Evolutionary conservation across 2,113 vertebrate genomes (phyloP), one percentile per base, ranked within the genome.

Genomic region (Jacana jacana): DNA sequence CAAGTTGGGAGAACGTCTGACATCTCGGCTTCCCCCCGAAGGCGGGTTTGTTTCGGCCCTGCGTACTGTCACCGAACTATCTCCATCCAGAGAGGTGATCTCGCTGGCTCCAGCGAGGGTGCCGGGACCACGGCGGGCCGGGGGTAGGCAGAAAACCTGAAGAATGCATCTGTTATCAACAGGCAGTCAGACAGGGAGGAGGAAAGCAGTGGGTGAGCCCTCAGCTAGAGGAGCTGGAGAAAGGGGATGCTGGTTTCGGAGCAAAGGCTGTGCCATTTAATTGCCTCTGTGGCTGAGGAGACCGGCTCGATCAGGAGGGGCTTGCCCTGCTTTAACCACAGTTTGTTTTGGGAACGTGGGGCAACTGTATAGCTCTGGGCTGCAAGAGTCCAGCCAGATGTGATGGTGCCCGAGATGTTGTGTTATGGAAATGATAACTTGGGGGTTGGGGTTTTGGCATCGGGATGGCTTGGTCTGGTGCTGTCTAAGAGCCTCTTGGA

Each of bases 231-330:
- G 61, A 69, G 27, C 4, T 1, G 0, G 44, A 17, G 39, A 55
- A 37, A 52, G 55, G 55, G 57, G 25, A 61, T 0, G 31, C 58
- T 46, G 54, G 24, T 54, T 44, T 39, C 2, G 0, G 7, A 66
- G 63, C 49, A 19, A 81, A 63, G 57, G 27, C 58, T 35, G 25
- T 75, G 81, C 31, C 35, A 39, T 61, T 35, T 51, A 39, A 17
- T 22, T 60, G 64, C 9, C 16, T 17, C n/a, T 60, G 37, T 0
- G 1, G 25, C 44, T 0, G 0, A 46, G 63, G 64, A 70, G 54
- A 14, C 25, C 6, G 22, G 44, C 11, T 9, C 0, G 2, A 31
- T 18, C 0, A 0, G 44, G 25, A 37, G 46, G 37, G 35, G 30
- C 24, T 60, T 87, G 64, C 57, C 82, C 1, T 0, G 49, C 49